Conservation (phyloP, 2,113 vertebrate genomes). For the Emydocephalus ijimae region DNA sequence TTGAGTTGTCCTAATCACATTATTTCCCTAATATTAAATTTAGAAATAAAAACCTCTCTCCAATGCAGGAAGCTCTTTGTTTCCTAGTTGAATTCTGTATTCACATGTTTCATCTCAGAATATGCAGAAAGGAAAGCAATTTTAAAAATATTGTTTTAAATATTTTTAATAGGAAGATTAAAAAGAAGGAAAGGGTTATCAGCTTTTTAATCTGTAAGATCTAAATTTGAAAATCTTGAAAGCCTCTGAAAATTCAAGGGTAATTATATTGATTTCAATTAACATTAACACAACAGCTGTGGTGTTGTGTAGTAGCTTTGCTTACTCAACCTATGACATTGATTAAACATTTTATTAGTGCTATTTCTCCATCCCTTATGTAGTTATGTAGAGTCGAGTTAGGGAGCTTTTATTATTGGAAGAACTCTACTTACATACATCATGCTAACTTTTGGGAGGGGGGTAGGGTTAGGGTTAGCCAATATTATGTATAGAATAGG, state of each 20-base stretch:
- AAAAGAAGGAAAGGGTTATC: neutral
- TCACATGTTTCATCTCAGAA: slow-evolving; percentile 23
- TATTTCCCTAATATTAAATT: neutral
- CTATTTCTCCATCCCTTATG: neutral
- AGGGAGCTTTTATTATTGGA: neutral
- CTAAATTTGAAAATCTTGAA: slow-evolving; percentile 11
- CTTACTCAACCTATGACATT: neutral
- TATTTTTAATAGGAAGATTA: neutral
- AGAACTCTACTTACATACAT: neutral
- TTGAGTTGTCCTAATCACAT: neutral
- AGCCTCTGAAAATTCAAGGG: slow-evolving; percentile 1
- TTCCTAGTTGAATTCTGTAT: slow-evolving; percentile 44
- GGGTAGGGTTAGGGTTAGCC: neutral
- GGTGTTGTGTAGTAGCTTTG: slow-evolving; percentile 20
- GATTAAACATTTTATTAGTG: neutral
- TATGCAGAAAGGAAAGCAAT: slow-evolving; percentile 8
- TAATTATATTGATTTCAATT: slow-evolving; percentile 31
- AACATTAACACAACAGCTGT: slow-evolving; percentile 32
- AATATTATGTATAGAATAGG: neutral
- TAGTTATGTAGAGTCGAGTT: neutral
- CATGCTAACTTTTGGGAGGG: neutral
- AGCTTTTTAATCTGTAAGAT: neutral
- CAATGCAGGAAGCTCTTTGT: slow-evolving; percentile 17
- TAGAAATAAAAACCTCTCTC: slow-evolving; percentile 14
- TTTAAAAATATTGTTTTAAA: neutral